Evolutionary conservation across 2,113 vertebrate species (phyloP), one percentile per base, ranked within the genome.

Genomic region (Corythaixoides concolor): DNA sequence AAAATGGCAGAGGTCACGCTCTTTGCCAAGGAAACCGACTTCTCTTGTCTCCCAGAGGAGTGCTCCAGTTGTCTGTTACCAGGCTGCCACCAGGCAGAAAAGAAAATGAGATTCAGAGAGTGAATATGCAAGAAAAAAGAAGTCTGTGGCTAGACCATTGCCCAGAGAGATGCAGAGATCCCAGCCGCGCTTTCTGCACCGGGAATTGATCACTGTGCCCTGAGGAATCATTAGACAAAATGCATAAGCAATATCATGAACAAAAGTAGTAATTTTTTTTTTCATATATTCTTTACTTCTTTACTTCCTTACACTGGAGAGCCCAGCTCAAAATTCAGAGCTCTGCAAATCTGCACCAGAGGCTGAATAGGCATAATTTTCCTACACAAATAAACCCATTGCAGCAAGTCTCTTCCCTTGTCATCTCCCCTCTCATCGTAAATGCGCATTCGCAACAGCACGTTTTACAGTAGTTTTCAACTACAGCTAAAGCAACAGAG

Each of bases 1-100:
- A 93, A 94, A 92, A 87, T 33, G 37, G 87, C 56, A 93, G 91
- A 95, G 93, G 94, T 95, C 94, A 94, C 91, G 87, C 85, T 95
- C 74, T 94, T 95, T 91, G 94, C 89, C 89, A 93, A 75, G 84
- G 66, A 95, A 89, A 94, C 53, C 30, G 4, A 87, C 39, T 16
- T 27, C 85, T 87, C 62, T 79, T 58, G 62, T 56, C 84, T 95
- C 96, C 80, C 95, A 94, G 77, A 95, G 93, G 95, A 91, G 35
- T n/a, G 63, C 41, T 96, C 62, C 85, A 93, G 91, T 84, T 91
- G 73, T 37, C 81, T 91, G 81, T 91, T 82, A 96, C 93, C 89
- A 89, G 47, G 73, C 77, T 95, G 96, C 89, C 95, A 94, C 77
- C 27, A 85, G 84, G 62, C 81, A 96, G 77, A 68, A 93, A 89